These are phyloP conservation scores for Pholis gunnellus DNA, from an alignment of 2,113 vertebrate species.

Conservation along the genomic window DNA sequence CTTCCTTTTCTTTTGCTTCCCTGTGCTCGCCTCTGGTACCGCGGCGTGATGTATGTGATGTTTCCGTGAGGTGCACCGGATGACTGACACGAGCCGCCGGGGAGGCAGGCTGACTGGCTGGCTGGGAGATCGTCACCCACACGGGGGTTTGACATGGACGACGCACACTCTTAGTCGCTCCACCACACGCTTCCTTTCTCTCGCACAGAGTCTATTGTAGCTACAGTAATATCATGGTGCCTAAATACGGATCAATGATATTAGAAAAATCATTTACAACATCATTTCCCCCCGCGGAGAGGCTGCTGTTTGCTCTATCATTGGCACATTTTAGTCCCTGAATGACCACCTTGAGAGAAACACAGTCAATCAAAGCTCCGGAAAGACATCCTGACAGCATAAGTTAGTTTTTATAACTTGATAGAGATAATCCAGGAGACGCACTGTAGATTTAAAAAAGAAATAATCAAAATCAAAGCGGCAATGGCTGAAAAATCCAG, in stretches of 20 bases:
- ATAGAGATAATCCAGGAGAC: neutral
- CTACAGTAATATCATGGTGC: neutral
- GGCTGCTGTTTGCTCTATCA: conserved; percentile 25
- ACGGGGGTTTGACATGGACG: conserved; percentile 74
- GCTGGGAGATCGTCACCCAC: conserved; percentile 73
- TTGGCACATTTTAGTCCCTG: conserved; percentile 26
- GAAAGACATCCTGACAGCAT: conserved; percentile 17
- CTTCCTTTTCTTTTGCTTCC: conserved; percentile 44
- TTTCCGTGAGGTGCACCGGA: conserved; percentile 49
- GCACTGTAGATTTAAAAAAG: neutral
- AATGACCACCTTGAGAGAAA: conserved; percentile 45
- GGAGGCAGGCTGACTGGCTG: conserved; percentile 66
- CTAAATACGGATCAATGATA: conserved; percentile 3
- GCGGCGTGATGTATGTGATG: conserved; percentile 64
- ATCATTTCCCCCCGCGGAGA: neutral
- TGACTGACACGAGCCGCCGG: conserved; percentile 80
- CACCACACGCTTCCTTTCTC: conserved; percentile 6
- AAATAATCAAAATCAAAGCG: neutral
- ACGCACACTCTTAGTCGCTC: neutral
- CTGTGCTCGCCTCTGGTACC: neutral
- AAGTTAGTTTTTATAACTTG: neutral
- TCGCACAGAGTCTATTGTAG: neutral
- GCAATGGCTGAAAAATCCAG: neutral
- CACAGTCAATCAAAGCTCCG: conserved; percentile 33
- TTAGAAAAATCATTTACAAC: conserved; percentile 17